Base-by-base conservation (phyloP, 2,113 vertebrate genomes). In the Ibidorhyncha struthersii region DNA sequence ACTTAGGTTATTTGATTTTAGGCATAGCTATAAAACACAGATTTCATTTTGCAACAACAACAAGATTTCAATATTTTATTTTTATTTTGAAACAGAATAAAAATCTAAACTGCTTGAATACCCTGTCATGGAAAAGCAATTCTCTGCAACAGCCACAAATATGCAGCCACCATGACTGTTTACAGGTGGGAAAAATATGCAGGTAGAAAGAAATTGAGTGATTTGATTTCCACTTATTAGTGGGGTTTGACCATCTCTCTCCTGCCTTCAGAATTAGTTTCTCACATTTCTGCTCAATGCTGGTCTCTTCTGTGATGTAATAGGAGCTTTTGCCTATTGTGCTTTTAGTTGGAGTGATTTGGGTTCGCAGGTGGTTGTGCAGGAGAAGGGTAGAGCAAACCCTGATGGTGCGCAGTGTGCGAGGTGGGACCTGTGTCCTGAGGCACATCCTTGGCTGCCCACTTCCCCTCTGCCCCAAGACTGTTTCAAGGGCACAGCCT, bases 371-470 rank as follows among this genome's bases (percentile, higher is more conserved):
- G 27, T 3, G 14, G 26, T 5, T 50, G 26, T 66, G 23, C 15
- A 13, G 50, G 41, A 61, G 27, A 18, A 62, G 6, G 34, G 12
- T 13, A n/a, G 49, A 61, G 23, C 12, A 72, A 63, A 3, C 6
- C 32, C 10, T 25, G 26, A 38, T 0, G 2, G 13, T 8, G 32
- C 8, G 30, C 1, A 0, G 19, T 0, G 0, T 14, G 16, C 0
- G 2, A 50, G n/a, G 8, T 5, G 21, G 20, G 21, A 76, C 6
- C 0, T 0, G 34, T 0, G 0, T 29, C 59, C 52, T 2, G 6
- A 13, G 56, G 25, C 1, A 0, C 25, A 18, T 26, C 20, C 18
- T n/a, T 41, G 5, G 10, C 32, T 58, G 14, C 20, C 22, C 8
- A 1, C 5, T 3, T 63, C 25, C 23, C 9, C 10, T 73, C 21